A percentile compares a stretch with the other conserved stretches of the same genome.
phyloP scores from a whole-genome alignment of 2,797 vertebrate species.

The Melopsittacus undulatus region DNA sequence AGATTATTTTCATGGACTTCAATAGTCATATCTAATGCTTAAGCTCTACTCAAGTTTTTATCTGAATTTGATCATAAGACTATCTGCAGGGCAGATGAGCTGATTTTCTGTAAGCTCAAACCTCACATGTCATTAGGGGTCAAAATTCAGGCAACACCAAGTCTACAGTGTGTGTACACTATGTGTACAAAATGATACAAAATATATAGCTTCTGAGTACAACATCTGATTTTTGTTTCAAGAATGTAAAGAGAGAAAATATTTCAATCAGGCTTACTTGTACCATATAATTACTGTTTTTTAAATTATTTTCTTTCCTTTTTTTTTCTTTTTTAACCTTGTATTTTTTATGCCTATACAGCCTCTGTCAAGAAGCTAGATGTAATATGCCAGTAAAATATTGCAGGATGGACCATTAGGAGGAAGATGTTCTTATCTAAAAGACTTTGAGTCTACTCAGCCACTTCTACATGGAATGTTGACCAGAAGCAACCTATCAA shows the following conservation, averaged over 20 bases:
- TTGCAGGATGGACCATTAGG: neutral
- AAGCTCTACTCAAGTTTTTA: neutral
- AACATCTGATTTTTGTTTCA: neutral
- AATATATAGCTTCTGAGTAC: neutral
- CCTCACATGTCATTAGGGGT: fast-evolving
- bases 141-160: neutral
- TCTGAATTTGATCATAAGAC: neutral
- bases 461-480: neutral
- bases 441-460: neutral
- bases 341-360: neutral
- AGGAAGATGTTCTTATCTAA: neutral
- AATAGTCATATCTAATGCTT: neutral
- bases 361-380: neutral
- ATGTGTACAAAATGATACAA: neutral
- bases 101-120: neutral
- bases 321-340: neutral
- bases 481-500: neutral
- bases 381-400: neutral
- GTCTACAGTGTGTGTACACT: neutral
- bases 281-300: neutral
- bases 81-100: neutral
- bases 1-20: neutral
- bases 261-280: neutral
- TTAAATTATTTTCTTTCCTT: neutral
- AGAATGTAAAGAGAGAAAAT: neutral